Evolutionary conservation across 2,113 vertebrate species (phyloP), one percentile per base, ranked within the genome.

Genomic region (Peromyscus polionotus): DNA sequence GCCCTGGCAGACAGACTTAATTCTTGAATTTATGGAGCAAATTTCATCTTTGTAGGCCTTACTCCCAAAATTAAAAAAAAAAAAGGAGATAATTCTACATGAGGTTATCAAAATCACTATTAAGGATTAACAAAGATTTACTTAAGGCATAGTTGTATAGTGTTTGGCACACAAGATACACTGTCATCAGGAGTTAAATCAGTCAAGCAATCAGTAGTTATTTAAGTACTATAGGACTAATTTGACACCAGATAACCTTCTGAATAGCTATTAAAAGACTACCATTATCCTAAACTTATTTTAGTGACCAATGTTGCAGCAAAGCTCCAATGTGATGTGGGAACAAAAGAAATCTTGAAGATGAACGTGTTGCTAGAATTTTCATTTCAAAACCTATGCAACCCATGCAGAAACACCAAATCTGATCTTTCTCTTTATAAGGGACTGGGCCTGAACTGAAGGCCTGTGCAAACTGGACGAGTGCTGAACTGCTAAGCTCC

Each of bases 31-130:
- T 91, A 94, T 20, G 31, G 13, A 91, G 17, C 20, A 92, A 79
- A 54, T 85, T 94, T 80, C 36, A 36, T 72, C 67, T 90, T 98
- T 97, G 57, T 96, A 97, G 73, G 33, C 13, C 54, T 80, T 19
- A 70, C 20, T 70, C 28, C 42, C 17, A 3, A 65, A 42, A 51
- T n/a, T 48, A 48, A 48, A 48, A 48, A 57, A n/a, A 85, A 95
- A 94, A 94, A 81, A 65, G 57, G 11, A 81, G 31, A 28, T 36
- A 90, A 22, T 67, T 76, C n/a, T 75, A 81, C 12, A 36, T 26
- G 73, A 61, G 28, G 33, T 70, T 85, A 94, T 65, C 28, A 81
- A 39, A 4, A 81, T 54, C 45, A 68, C 16, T 81, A 67, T 57
- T 70, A 75, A 91, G 19, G 31, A 67, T 67, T 72, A 73, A 73